Conservation (phyloP, 2,113 vertebrate genomes). For the Hydrochoerus hydrochaeris region DNA sequence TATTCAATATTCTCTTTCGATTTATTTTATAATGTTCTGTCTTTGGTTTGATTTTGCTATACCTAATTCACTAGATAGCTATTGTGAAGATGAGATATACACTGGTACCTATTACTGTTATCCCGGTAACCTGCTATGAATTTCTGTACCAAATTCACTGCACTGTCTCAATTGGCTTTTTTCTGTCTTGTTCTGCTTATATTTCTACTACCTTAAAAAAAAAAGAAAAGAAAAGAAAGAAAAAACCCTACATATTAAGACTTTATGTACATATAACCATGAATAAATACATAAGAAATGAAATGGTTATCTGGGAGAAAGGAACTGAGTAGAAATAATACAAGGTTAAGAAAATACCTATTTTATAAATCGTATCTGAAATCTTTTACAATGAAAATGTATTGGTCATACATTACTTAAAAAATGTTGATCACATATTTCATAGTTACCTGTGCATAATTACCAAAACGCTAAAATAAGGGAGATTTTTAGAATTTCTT, state of each 20-base stretch:
- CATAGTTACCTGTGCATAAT: background rate
- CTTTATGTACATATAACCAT: background rate
- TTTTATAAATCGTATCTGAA: background rate
- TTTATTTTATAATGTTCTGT: no score
- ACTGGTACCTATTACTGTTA: no score
- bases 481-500: background rate
- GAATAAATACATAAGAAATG: background rate
- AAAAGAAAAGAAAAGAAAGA: no score
- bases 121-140: no score
- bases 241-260: background rate
- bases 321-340: background rate
- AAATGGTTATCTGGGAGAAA: background rate
- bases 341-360: background rate
- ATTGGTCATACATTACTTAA: background rate
- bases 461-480: slow-evolving; percentile 49
- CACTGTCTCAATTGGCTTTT: no score
- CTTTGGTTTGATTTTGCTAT: no score
- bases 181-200: no score
- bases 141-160: no score
- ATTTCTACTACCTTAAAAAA: no score
- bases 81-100: no score
- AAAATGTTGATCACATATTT: background rate
- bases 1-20: no score
- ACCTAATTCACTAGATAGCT: no score
- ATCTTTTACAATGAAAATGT: background rate